Conservation (phyloP, 2,888 invertebrate genomes). For the Diplazon laetatorius region DNA sequence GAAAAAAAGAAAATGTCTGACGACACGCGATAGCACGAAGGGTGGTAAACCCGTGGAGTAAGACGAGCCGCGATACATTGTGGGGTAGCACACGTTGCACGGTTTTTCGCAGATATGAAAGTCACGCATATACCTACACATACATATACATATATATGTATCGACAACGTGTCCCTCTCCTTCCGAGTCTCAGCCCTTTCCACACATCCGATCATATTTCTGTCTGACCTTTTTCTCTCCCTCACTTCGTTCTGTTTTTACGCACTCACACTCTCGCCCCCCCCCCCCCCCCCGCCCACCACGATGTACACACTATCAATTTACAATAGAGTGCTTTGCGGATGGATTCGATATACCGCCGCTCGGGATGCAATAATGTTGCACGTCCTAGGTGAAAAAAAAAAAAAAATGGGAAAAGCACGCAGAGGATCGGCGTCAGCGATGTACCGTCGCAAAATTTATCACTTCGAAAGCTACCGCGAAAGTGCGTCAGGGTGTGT, state of each 20-base stretch:
- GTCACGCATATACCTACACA: slow-evolving; percentile 41
- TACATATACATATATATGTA: too few relatives aligned
- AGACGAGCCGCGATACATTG: slow-evolving; percentile 20
- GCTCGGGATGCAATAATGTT: slow-evolving; percentile 63
- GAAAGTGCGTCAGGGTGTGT: slow-evolving; percentile 16
- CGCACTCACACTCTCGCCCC: slow-evolving; percentile 32
- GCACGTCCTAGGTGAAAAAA: slow-evolving; percentile 43
- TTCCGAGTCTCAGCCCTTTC: slow-evolving; percentile 50
- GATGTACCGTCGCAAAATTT: slow-evolving; percentile 13
- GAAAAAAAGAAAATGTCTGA: not conserved
- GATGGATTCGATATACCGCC: slow-evolving; percentile 67
- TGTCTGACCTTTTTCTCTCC: slow-evolving; percentile 32
- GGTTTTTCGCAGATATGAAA: slow-evolving; percentile 34
- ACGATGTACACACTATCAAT: slow-evolving; percentile 69
- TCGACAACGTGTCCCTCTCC: slow-evolving; percentile 51
- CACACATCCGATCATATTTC: slow-evolving; percentile 34
- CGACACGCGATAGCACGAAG: not conserved
- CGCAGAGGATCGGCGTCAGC: slow-evolving; percentile 21
- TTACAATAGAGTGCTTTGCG: slow-evolving; percentile 70
- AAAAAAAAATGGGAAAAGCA: slow-evolving; percentile 42
- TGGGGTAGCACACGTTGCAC: slow-evolving; percentile 1
- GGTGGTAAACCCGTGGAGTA: not conserved
- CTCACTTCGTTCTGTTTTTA: slow-evolving; percentile 33
- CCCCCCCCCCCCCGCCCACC: too few relatives aligned
- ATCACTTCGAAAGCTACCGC: slow-evolving; percentile 13